phyloP scores from a whole-genome alignment of 2,113 vertebrate genomes.

The Ptychochromis oligacanthus region DNA sequence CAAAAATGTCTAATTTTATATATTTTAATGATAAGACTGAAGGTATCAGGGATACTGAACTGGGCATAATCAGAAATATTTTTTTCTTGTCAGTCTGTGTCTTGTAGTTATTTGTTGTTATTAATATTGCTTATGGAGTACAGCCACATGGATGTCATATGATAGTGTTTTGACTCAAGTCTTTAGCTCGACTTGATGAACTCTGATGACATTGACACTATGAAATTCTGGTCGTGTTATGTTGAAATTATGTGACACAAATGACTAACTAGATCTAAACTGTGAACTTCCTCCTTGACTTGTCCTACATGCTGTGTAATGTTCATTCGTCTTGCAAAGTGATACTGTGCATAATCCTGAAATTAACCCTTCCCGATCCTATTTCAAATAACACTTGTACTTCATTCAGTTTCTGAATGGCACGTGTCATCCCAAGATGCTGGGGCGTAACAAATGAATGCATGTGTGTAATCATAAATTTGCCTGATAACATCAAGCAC shows the following conservation, averaged over 20 bases:
- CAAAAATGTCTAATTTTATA: background rate
- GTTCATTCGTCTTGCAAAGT: background rate
- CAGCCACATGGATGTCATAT: conserved; percentile 15
- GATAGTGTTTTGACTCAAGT: conserved; percentile 22
- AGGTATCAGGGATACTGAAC: background rate
- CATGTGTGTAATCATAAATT: background rate
- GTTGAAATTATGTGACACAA: background rate
- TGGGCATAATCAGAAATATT: too few species aligned
- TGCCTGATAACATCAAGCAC: background rate
- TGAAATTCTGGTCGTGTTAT: background rate
- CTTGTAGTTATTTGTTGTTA: background rate
- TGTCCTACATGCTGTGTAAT: background rate
- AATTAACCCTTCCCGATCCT: background rate
- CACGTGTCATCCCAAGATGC: background rate
- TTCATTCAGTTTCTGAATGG: conserved; percentile 24
- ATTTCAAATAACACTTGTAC: background rate
- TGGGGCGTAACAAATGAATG: background rate
- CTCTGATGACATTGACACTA: conserved; percentile 24
- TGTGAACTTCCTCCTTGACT: background rate
- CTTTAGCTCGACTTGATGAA: conserved; percentile 24
- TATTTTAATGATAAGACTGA: background rate
- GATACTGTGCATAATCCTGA: background rate
- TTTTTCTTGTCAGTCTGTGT: background rate
- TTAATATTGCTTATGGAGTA: background rate
- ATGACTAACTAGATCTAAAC: background rate